phyloP scores from a whole-genome alignment of 2,888 invertebrate genomes.

The Dasysyrphus albostriatus region DNA sequence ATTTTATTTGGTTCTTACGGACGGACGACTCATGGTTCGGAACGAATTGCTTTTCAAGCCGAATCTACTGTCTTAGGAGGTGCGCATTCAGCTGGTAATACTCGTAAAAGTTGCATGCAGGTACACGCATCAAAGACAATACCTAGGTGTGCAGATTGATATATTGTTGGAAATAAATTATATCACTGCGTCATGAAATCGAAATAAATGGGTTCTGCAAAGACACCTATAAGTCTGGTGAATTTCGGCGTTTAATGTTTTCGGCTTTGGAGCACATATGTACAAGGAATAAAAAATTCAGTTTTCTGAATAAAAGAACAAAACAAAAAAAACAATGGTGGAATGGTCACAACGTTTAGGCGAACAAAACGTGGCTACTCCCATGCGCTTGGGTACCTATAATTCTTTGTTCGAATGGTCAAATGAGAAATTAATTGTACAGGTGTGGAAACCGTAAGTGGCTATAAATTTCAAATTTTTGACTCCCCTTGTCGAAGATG shows the following conservation, averaged over 20 bases:
- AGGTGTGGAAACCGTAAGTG: constrained; percentile 73
- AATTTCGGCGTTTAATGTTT: constrained; percentile 5
- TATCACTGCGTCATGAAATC: constrained; percentile 68
- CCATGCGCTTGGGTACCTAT: constrained; percentile 34
- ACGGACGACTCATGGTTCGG: constrained; percentile 55
- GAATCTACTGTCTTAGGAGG: constrained; percentile 62
- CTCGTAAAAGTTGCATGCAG: constrained; percentile 56
- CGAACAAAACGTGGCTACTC: constrained; percentile 63
- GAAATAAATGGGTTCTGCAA: constrained; percentile 71
- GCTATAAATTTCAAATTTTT: constrained; percentile 65
- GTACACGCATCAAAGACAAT: constrained; percentile 56
- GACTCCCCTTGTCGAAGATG: constrained; percentile 59
- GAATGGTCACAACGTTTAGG: constrained; percentile 41
- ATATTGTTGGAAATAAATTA: constrained; percentile 76
- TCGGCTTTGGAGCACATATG: constrained; percentile 7
- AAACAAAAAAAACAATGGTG: constrained; percentile 42
- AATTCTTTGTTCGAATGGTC: constrained; percentile 54
- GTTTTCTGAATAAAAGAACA: constrained; percentile 9
- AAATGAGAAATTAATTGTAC: constrained; percentile 73
- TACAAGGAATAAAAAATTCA: neutral
- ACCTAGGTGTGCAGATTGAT: constrained; percentile 64
- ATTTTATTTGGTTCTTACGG: constrained; percentile 60
- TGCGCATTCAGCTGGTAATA: constrained; percentile 55
- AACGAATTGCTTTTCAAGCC: constrained; percentile 60
- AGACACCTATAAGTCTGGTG: constrained; percentile 72